These are phyloP conservation scores for Diphyllodes magnificus DNA, from an alignment of 2,113 vertebrate genomes.

Conservation along the genomic window DNA sequence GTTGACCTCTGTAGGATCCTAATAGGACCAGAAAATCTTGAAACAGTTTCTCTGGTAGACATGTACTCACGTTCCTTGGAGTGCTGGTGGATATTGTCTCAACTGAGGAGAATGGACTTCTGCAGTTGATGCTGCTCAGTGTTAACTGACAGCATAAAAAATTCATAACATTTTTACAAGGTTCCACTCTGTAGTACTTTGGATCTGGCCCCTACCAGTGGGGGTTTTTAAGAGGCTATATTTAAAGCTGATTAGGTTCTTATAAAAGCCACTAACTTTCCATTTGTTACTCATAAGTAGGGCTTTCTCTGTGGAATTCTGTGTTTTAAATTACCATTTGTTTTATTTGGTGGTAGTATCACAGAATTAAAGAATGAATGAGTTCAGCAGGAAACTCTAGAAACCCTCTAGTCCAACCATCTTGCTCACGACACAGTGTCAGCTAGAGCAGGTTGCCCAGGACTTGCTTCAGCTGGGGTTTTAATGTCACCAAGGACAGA, in stretches of 20 bases:
- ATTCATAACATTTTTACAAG: neutral
- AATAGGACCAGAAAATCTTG: neutral
- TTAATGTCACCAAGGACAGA: neutral
- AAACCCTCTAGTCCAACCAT: neutral
- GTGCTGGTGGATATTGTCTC: neutral
- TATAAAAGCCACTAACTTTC: neutral
- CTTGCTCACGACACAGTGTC: neutral
- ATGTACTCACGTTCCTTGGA: neutral
- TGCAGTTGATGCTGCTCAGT: neutral
- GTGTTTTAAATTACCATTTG: neutral
- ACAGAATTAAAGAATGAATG: neutral
- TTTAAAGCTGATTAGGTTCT: neutral
- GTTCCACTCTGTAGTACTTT: neutral
- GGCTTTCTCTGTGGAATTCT: neutral
- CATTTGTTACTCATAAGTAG: neutral
- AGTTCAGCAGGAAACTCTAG: neutral
- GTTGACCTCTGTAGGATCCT: neutral
- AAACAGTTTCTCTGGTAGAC: neutral
- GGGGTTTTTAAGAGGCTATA: neutral
- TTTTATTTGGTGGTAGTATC: neutral
- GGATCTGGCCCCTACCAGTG: neutral
- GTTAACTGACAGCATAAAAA: neutral
- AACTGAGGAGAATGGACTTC: neutral
- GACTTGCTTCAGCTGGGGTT: neutral
- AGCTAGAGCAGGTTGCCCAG: neutral